Conservation (phyloP, 2,888 invertebrate species). For the Anoplius nigerrimus region DNA sequence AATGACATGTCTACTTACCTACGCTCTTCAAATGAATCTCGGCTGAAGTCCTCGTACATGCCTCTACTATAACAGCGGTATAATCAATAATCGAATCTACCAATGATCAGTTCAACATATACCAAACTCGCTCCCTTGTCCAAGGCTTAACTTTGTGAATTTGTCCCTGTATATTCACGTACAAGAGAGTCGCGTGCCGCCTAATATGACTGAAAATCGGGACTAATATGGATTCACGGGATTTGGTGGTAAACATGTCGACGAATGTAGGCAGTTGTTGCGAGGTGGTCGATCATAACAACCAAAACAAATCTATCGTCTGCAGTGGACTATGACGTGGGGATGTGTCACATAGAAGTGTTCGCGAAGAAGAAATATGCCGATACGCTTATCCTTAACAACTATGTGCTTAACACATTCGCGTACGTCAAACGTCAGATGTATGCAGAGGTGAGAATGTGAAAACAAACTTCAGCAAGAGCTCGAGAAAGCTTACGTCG, state of each 20-base stretch:
- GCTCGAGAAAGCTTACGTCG: background rate
- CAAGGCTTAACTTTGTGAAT: constrained; percentile 72
- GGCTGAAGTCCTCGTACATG: constrained; percentile 92
- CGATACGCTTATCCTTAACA: background rate
- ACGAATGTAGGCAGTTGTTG: background rate
- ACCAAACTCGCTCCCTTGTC: constrained; percentile 67
- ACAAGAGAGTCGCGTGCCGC: constrained; percentile 52
- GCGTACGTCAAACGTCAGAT: background rate
- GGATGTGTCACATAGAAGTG: background rate
- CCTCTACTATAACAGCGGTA: constrained; percentile 77
- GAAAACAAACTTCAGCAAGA: background rate
- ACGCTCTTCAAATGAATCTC: constrained; percentile 91
- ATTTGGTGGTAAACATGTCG: background rate
- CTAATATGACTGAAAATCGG: constrained; percentile 55
- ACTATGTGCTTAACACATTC: background rate
- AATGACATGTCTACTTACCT: constrained; percentile 77
- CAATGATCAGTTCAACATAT: constrained; percentile 53
- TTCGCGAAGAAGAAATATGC: background rate
- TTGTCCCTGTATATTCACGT: constrained; percentile 59
- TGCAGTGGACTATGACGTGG: background rate
- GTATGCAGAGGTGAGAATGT: background rate
- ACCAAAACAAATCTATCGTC: background rate
- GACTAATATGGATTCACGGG: constrained; percentile 13
- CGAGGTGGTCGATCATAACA: background rate
- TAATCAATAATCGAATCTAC: constrained; percentile 70